phyloP scores from a whole-genome alignment of 2,888 invertebrate genomes.

The Platycnemis pennipes region DNA sequence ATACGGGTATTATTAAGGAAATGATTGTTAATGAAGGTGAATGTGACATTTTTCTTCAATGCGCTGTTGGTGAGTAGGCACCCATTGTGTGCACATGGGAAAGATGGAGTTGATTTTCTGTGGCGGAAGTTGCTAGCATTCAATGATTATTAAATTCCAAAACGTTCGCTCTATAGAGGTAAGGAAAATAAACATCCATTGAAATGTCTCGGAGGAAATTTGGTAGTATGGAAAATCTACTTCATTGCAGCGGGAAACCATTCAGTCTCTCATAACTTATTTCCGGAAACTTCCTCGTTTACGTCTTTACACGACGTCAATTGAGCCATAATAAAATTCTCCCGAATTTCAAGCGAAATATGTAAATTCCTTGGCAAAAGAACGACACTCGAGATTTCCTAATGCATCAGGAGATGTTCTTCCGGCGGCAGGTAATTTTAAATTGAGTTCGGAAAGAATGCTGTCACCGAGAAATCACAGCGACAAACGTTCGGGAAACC shows the following conservation, averaged over 20 bases:
- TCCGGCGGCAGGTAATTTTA: background rate
- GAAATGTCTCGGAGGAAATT: background rate
- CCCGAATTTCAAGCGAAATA: background rate
- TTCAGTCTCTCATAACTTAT: constrained; percentile 8
- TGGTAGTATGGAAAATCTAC: background rate
- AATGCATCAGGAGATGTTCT: background rate
- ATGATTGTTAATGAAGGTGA: background rate
- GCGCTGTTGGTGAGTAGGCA: background rate
- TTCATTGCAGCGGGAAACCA: background rate
- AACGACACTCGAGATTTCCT: constrained; percentile 1
- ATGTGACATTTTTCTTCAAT: background rate
- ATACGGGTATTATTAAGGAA: background rate
- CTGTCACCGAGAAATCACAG: constrained; percentile 16
- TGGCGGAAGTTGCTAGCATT: background rate
- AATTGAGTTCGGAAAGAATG: constrained; percentile 28
- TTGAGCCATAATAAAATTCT: background rate
- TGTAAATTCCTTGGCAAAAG: constrained; percentile 16
- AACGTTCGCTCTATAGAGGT: background rate
- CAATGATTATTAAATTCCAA: background rate
- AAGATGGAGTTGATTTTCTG: background rate
- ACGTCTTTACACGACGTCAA: background rate
- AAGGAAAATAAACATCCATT: background rate
- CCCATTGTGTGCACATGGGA: background rate
- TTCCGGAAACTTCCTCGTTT: constrained; percentile 36
- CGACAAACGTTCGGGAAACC: background rate